A percentile compares a stretch with the other conserved stretches of the same genome.
Evolutionary conservation across 2,888 invertebrate species (phyloP).

Genomic region (Lasioglossum morio): DNA sequence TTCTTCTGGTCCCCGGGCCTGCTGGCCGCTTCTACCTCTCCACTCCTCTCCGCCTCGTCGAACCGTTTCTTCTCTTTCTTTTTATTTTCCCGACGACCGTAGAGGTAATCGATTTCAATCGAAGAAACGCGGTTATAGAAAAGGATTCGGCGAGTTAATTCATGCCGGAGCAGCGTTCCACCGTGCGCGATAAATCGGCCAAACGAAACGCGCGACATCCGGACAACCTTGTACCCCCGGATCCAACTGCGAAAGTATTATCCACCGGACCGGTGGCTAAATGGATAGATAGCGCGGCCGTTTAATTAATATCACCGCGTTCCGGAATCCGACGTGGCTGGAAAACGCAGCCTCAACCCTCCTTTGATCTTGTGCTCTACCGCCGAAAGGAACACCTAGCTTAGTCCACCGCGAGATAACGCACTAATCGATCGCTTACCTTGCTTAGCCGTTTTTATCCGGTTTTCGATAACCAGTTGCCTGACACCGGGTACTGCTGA

Average conservation of each 20-base stretch:
- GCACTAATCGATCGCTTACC: neutral
- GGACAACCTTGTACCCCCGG: constrained; percentile 52
- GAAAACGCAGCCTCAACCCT: constrained; percentile 22
- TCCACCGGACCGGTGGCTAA: constrained; percentile 33
- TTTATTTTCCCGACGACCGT: constrained; percentile 22
- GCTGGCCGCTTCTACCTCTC: constrained; percentile 19
- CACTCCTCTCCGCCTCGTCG: neutral
- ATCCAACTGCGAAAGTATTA: constrained; percentile 24
- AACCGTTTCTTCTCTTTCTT: constrained; percentile 25
- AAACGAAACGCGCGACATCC: constrained; percentile 43
- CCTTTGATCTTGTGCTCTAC: constrained; percentile 49
- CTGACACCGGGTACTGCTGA: neutral
- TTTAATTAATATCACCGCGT: constrained; percentile 64
- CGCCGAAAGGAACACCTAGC: neutral
- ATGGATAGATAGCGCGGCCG: constrained; percentile 52
- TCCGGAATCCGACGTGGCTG: constrained; percentile 36
- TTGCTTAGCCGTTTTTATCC: neutral
- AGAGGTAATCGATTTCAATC: constrained; percentile 69
- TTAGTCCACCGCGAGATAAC: constrained; percentile 30
- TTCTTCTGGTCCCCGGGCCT: constrained; percentile 33
- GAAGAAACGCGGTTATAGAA: constrained; percentile 65
- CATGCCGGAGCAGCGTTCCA: constrained; percentile 52
- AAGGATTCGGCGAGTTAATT: constrained; percentile 68
- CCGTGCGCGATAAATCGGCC: constrained; percentile 59
- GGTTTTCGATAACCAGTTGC: neutral